These are phyloP conservation scores for Notospermus geniculatus DNA, from an alignment of 1,140 invertebrate species.

Conservation along the genomic window DNA sequence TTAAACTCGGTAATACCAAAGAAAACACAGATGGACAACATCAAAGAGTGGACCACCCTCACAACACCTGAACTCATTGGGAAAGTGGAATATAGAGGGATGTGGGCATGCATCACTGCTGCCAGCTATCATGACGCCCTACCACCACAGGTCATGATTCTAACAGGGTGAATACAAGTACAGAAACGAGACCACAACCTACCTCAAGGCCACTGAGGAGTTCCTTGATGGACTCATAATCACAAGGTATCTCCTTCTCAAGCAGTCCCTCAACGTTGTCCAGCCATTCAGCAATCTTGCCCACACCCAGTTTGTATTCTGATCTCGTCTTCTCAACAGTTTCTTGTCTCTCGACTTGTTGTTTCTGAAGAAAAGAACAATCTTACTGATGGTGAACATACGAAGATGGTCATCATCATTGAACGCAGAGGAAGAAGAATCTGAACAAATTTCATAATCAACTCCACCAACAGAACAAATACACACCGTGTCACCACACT, in stretches of 20 bases:
- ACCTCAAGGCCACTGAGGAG: slow-evolving; percentile 77
- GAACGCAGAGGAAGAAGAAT: too few relatives aligned
- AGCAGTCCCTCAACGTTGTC: slow-evolving; percentile 67
- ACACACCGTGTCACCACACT: slow-evolving; percentile 40
- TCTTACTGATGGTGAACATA: too few relatives aligned
- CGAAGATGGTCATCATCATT: too few relatives aligned
- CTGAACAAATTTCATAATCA: background rate
- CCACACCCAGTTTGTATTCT: slow-evolving; percentile 75
- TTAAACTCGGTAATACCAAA: too few relatives aligned
- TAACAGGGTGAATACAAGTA: background rate
- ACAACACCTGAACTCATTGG: too few relatives aligned
- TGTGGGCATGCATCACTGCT: too few relatives aligned
- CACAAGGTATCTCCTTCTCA: slow-evolving; percentile 59
- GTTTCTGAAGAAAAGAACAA: background rate
- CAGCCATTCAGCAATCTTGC: slow-evolving; percentile 76
- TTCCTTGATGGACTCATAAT: slow-evolving; percentile 72
- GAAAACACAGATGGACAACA: too few relatives aligned
- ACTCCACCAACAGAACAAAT: background rate
- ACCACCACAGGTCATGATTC: background rate
- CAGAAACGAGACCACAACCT: slow-evolving; percentile 24
- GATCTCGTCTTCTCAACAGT: slow-evolving; percentile 78
- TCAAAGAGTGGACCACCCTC: too few relatives aligned
- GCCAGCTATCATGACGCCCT: too few relatives aligned
- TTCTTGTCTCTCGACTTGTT: slow-evolving; percentile 71
- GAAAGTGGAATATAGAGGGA: too few relatives aligned